Evolutionary conservation across 2,797 vertebrate genomes (phyloP).

Genomic region (Paguma larvata): DNA sequence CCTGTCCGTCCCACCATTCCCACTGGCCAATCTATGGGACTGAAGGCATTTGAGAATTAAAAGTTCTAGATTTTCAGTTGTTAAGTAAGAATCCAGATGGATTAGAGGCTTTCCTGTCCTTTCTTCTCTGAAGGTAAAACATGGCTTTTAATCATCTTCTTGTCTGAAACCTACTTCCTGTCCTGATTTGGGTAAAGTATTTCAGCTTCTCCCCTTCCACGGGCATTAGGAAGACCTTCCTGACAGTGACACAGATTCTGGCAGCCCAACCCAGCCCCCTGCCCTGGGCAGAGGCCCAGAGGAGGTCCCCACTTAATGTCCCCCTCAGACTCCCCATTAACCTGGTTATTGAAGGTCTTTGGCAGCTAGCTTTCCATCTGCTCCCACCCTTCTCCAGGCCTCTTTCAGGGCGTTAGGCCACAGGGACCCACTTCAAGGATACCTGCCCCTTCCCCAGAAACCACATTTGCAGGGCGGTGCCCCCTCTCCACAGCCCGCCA

Average conservation of each 20-base stretch:
- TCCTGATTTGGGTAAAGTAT: not conserved
- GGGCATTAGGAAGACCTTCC: not conserved
- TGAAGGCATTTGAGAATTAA: not conserved
- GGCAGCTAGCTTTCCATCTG: not conserved
- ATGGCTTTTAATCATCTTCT: not conserved
- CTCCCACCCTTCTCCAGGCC: not conserved
- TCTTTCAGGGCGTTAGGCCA: not conserved
- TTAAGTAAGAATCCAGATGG: not conserved
- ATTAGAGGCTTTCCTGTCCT: not conserved
- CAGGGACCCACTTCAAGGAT: not conserved
- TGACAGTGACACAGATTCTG: not conserved
- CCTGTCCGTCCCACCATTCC: not conserved
- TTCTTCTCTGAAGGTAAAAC: not conserved
- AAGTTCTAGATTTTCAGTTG: slow-evolving; percentile 1
- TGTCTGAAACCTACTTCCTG: not conserved
- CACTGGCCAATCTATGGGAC: not conserved
- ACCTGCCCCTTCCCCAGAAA: not conserved
- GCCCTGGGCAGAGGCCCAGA: not conserved
- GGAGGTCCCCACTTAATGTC: not conserved
- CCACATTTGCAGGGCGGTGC: not conserved
- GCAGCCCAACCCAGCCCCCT: not conserved
- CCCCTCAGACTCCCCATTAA: not conserved
- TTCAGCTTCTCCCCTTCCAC: not conserved
- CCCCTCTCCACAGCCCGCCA: not conserved
- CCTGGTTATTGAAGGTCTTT: not conserved